phyloP scores from a whole-genome alignment of 35 echinoderm and acorn worm species.

The Lytechinus pictus region DNA sequence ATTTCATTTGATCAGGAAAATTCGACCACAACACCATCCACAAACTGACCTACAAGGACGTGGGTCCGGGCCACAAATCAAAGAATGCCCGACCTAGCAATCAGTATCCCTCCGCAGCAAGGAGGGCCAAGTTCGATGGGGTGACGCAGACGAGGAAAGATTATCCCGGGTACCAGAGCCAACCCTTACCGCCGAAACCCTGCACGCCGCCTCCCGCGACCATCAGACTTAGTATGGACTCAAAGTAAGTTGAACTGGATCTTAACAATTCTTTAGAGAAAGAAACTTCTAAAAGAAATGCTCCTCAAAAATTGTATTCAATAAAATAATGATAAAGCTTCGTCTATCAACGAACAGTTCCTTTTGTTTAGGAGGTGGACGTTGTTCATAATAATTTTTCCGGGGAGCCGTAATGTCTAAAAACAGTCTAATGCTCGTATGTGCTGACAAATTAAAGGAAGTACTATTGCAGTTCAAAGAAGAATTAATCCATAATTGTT shows the following conservation, averaged over 20 bases:
- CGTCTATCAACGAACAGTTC: too few species aligned
- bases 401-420: too few species aligned
- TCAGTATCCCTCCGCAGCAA: conserved; percentile 45
- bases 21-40: conserved; percentile 82
- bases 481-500: too few species aligned
- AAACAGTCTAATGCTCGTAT: too few species aligned
- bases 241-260: conserved; percentile 60
- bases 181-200: conserved; percentile 73
- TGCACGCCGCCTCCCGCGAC: conserved; percentile 73
- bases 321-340: too few species aligned
- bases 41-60: conserved; percentile 78
- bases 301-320: too few species aligned
- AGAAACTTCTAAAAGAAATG: neutral
- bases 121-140: conserved; percentile 52
- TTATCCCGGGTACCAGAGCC: conserved; percentile 74
- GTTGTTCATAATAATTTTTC: too few species aligned
- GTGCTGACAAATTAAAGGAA: too few species aligned
- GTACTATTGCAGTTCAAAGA: too few species aligned
- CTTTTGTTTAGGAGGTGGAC: too few species aligned
- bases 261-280: neutral
- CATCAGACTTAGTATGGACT: conserved; percentile 91
- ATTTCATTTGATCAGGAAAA: conserved; percentile 57
- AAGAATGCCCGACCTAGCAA: conserved; percentile 31
- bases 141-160: conserved; percentile 84
- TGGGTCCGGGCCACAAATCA: conserved; percentile 79